Conservation (phyloP, 92 coral and sea anemone genomes). For the Umimayanthus chanpuru region DNA sequence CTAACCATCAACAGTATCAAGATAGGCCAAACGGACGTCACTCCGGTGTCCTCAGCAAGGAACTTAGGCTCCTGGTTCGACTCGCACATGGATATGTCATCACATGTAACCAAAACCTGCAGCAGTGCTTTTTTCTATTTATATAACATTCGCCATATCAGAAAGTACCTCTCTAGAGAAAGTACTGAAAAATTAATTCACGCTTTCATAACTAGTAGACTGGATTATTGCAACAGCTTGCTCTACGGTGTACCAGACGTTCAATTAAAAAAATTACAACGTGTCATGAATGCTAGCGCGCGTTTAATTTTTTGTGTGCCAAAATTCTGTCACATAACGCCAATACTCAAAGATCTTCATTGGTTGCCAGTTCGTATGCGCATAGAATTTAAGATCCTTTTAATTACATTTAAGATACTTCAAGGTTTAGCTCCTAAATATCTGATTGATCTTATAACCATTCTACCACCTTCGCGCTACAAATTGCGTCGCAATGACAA, state of each 20-base stretch:
- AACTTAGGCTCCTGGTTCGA: conserved; percentile 51
- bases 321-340: conserved; percentile 40
- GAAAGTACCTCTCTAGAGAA: conserved; percentile 2
- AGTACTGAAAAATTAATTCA: conserved; percentile 26
- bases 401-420: conserved; percentile 31
- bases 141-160: conserved; percentile 52
- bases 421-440: conserved; percentile 40
- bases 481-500: conserved; percentile 48
- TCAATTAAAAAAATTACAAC: conserved; percentile 36
- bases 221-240: conserved; percentile 46
- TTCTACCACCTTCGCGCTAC: conserved; percentile 48
- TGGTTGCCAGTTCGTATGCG: conserved; percentile 40
- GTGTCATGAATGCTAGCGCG: conserved; percentile 47
- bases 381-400: conserved; percentile 28
- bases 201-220: conserved; percentile 42
- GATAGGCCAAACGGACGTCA: conserved; percentile 43
- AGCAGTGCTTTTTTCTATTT: conserved; percentile 50
- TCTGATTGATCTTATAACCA: conserved; percentile 37
- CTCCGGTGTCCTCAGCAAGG: conserved; percentile 9
- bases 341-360: conserved; percentile 20
- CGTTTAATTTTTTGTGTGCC: conserved; percentile 20
- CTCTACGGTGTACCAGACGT: conserved; percentile 37
- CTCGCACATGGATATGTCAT: conserved; percentile 44
- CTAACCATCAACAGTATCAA: conserved; percentile 45
- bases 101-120: conserved; percentile 56